Base-by-base conservation (phyloP, 2,113 vertebrate species). In the Rhinoderma darwinii region DNA sequence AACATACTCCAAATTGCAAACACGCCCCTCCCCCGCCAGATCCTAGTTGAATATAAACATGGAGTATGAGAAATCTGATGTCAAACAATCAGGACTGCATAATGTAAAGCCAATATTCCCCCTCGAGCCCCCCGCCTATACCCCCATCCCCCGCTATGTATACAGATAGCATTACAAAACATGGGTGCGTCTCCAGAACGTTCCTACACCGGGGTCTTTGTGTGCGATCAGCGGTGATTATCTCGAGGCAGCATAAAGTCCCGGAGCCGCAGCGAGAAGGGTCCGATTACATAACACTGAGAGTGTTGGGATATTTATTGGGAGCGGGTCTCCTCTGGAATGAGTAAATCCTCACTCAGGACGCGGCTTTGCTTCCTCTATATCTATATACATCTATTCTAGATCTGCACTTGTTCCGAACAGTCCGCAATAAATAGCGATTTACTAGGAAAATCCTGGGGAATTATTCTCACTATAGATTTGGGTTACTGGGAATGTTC, bases 231-330 rank as follows among this genome's bases (percentile, higher is more conserved):
- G 47, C 74, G 9, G 30, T 51, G 44, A 77, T 77, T 77, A 77
- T 77, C 74, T 77, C 32, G 74, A 75, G 15, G 50, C 15, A 51
- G 74, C 25, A 51, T 2, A 35, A 35, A 20, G 27, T 32, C 44
- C 35, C 27, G 6, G 5, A 8, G 47, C 44, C n/a, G 32, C 41
- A 78, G 47, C 18, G 17, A 41, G 35, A 59, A 39, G 50, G 27
- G 59, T 80, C 51, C 8, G 18, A 35, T 80, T 80, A 80, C 77
- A 59, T 80, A 80, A 80, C 51, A 59, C 32, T 59, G 51, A 14
- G 77, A 59, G 35, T n/a, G 75, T 35, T 1, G 77, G 32, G 35
- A 78, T 78, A 78, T 78, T 78, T 54, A 78, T 56, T 14, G 51
- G 77, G 77, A n/a, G 20, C 30, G 44, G 77, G 50, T 25, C 32